A percentile compares a stretch with the other conserved stretches of the same genome.
Evolutionary conservation across 2,113 vertebrate species (phyloP).

Genomic region (Mola mola): DNA sequence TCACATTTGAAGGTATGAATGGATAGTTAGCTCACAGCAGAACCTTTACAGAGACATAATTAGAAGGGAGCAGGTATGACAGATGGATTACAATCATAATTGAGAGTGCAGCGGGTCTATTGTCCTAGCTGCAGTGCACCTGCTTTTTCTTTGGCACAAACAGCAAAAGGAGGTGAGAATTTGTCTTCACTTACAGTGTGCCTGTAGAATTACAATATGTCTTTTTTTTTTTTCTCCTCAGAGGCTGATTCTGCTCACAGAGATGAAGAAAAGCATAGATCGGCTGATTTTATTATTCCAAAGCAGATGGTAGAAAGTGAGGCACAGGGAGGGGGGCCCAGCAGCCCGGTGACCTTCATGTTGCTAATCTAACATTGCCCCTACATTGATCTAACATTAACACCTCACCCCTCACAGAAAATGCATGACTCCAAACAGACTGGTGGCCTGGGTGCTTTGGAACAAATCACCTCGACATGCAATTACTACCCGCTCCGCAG

Average conservation of each 20-base stretch:
- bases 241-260: conserved; percentile 27
- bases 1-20: conserved; percentile 57
- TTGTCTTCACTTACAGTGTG: conserved; percentile 43
- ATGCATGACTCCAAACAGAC: conserved; percentile 63
- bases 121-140: conserved; percentile 57
- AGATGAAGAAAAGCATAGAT: conserved; percentile 42
- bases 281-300: conserved; percentile 63
- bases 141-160: conserved; percentile 68
- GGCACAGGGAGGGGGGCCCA: conserved; percentile 20
- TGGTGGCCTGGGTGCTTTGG: conserved; percentile 51
- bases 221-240: conserved; percentile 2
- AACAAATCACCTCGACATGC: conserved; percentile 78
- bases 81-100: conserved; percentile 76
- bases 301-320: conserved; percentile 71
- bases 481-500: conserved; percentile 71
- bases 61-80: conserved; percentile 74
- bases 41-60: conserved; percentile 71
- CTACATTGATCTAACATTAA: conserved; percentile 75
- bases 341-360: conserved; percentile 69
- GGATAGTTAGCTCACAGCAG: conserved; percentile 45
- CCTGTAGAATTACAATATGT: conserved; percentile 49
- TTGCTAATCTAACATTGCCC: conserved; percentile 71
- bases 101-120: conserved; percentile 66
- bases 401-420: conserved; percentile 60
- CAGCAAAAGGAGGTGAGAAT: conserved; percentile 57